Evolutionary conservation across 1,140 invertebrate species (phyloP), one percentile per base, ranked within the genome.

Genomic region (Argopecten irradians): DNA sequence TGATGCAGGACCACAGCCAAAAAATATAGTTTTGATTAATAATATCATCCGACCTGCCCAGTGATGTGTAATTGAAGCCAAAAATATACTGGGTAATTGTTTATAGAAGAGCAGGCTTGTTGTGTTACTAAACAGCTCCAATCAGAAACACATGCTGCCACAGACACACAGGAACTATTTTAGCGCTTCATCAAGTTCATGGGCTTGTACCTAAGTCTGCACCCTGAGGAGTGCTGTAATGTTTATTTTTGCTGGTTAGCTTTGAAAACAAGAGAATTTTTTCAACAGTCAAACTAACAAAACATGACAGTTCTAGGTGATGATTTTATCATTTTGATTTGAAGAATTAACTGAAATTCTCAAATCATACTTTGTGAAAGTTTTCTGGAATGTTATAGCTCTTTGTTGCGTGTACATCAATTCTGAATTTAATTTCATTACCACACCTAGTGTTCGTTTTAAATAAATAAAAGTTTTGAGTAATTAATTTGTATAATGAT

Each of bases 41-140:
- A 71, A 28, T 71, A 71, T 71, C 22, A 71, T 28, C 55, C n/a
- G 55, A 28, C 28, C 55, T 71, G 55, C n/a, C 16, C 3, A 28
- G 22, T n/a, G 19, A 28, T 71, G 55, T 8, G n/a, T 39, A 28
- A 71, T 16, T 28, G 55, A n/a, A 71, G 22, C 55, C 55, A 71
- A 71, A 71, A 71, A 71, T 71, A 71, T n/a, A 71, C 55, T 28
- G 16, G 55, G n/a, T 71, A 71, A 71, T 71, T 71, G 55, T 71
- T 71, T 71, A 28, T n/a, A 71, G 55, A n/a, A 71, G 5, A 71
- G 22, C 22, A 28, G n/a, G 22, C 22, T 28, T 71, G 55, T 71
- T 71, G 28, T 71, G n/a, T 71, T 71, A 28, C 55, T 28, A 71
- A 71, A 71, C 43, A 11, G 43, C 22, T 19, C 22, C 43, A 3